Conservation (phyloP, 2,888 invertebrate genomes). For the Alloplasta piceator region DNA sequence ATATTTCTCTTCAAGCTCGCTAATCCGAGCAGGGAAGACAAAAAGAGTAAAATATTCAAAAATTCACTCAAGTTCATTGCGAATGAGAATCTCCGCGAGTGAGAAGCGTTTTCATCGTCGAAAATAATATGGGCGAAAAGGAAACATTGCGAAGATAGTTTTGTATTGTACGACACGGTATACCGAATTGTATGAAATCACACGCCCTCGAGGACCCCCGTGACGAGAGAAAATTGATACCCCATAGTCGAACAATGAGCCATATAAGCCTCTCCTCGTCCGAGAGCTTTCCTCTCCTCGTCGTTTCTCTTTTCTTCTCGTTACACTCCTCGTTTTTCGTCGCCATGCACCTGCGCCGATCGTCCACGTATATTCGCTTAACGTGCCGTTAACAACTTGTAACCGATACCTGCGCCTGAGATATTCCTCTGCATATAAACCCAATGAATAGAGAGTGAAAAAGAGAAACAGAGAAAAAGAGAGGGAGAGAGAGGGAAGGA, state of each 20-base stretch:
- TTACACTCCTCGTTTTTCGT: constrained; percentile 33
- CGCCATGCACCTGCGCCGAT: constrained; percentile 61
- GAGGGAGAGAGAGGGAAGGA: neutral
- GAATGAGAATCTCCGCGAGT: no score
- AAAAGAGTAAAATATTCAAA: no score
- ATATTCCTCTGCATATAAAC: constrained; percentile 27
- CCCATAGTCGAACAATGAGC: constrained; percentile 50
- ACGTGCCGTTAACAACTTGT: constrained; percentile 77
- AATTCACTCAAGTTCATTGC: no score
- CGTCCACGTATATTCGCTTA: constrained; percentile 61
- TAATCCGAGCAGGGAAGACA: no score
- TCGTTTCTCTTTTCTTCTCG: neutral
- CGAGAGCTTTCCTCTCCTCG: neutral
- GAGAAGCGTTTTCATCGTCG: no score
- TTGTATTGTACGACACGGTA: constrained; percentile 26
- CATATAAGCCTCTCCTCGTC: constrained; percentile 12
- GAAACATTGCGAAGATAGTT: neutral
- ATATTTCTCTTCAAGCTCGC: no score
- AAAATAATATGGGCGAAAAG: no score
- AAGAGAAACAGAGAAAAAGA: neutral
- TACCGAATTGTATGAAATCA: constrained; percentile 56
- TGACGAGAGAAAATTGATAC: constrained; percentile 64
- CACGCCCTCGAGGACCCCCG: constrained; percentile 59
- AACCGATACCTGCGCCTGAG: constrained; percentile 77
- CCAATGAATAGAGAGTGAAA: constrained; percentile 42